Evolutionary conservation across 2,797 vertebrate genomes (phyloP).

Genomic region (Sebastolobus alascanus): DNA sequence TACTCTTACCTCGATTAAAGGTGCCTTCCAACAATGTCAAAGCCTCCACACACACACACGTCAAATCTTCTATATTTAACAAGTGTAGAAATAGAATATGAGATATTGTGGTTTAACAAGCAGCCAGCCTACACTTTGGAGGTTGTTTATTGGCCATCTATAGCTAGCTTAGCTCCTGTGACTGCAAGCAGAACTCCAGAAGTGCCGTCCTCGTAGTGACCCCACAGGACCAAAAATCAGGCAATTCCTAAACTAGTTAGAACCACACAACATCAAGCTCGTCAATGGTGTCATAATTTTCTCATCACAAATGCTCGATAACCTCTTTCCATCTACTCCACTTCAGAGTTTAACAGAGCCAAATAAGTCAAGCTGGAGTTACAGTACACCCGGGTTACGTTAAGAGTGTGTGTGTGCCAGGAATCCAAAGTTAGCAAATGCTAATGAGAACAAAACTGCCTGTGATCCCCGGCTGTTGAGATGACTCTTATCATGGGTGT

Average conservation of each 20-base stretch:
- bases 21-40: no score
- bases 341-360: neutral
- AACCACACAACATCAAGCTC: no score
- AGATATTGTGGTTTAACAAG: neutral
- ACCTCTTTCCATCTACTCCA: neutral
- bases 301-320: neutral
- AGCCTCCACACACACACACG: no score
- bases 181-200: no score
- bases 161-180: no score
- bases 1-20: no score
- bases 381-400: neutral
- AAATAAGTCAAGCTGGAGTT: neutral
- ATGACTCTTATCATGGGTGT: conserved; percentile 40
- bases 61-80: neutral
- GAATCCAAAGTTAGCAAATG: neutral
- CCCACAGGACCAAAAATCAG: neutral
- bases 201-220: neutral
- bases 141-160: neutral
- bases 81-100: neutral
- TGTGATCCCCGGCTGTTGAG: conserved; percentile 36
- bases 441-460: conserved; percentile 27
- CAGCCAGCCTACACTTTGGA: neutral
- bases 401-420: neutral
- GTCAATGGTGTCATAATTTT: no score
- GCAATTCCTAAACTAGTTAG: neutral